phyloP scores from a whole-genome alignment of 2,797 vertebrate genomes.

The Amazonetta brasiliensis region DNA sequence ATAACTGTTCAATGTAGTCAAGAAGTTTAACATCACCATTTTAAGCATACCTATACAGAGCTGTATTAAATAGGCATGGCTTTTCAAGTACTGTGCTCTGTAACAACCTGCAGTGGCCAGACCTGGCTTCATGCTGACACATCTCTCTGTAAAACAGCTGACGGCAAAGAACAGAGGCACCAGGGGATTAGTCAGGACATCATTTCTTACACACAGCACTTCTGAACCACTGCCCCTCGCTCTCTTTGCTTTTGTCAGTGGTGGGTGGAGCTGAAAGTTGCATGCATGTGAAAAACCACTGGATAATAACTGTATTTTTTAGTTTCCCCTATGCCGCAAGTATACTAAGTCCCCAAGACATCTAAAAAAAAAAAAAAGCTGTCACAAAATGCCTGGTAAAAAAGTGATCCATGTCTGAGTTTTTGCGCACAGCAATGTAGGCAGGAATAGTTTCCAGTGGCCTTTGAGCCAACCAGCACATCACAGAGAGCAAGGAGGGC shows the following conservation, averaged over 20 bases:
- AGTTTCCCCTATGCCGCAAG: not conserved
- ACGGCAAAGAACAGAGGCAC: not conserved
- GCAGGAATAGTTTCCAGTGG: not conserved
- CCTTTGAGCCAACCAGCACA: fast-evolving
- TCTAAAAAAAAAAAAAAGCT: not conserved
- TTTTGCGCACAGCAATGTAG: not conserved
- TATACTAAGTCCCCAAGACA: not conserved
- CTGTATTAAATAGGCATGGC: not conserved
- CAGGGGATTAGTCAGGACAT: too few relatives aligned
- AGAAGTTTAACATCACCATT: not conserved
- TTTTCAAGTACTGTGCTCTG: not conserved
- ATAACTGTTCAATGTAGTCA: not conserved
- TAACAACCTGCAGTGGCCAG: not conserved
- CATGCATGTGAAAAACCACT: not conserved
- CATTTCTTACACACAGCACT: not conserved
- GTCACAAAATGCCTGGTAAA: not conserved
- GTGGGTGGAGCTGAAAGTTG: not conserved
- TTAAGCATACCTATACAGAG: not conserved
- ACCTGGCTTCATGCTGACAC: fast-evolving
- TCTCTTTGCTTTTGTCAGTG: not conserved
- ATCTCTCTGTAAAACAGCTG: not conserved
- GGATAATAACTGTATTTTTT: not conserved
- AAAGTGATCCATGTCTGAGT: not conserved
- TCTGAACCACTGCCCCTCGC: not conserved
- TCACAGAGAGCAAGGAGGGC: not conserved